Base-by-base conservation (phyloP, 35 echinoderm and acorn worm species). In the Lytechinus pictus region DNA sequence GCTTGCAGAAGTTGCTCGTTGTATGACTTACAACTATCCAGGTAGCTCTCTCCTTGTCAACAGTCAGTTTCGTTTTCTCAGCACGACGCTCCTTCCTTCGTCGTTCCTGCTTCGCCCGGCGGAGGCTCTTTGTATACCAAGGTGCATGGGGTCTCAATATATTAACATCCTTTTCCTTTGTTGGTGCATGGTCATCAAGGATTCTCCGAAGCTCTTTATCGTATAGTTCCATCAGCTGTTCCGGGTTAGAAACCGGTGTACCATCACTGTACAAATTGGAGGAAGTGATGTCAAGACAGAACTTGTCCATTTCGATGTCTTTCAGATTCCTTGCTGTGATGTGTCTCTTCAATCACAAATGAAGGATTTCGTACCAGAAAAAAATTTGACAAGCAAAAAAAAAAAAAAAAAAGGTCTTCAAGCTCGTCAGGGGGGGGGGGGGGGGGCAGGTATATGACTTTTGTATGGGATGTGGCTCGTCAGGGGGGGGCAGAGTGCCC, bases 141-240 rank as follows among this genome's bases (percentile, higher is more conserved):
- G 94, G 94, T 52, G 94, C 94, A 95, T 95, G 57, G 9, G 71
- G 94, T 87, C 94, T 86, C 6, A 95, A 87, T 21, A 95, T 87
- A n/a, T n/a, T n/a, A 55, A 95, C 55, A 13, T 86, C 13, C 72
- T 87, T 95, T n/a, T 61, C 71, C 52, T 87, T 13, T 52, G 10
- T 44, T 86, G 94, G 94, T 9, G 58, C 71, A 53, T 95, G 60
- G 12, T 86, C 28, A 86, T 95, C 94, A 86, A 95, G 57, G 52
- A 95, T 61, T 86, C 33, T 27, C 86, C 24, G 12, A n/a, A 95
- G 51, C 29, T 86, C 94, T 54, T n/a, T 29, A 55, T 95, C 94
- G 86, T 54, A 95, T 6, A 52, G 60, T 87, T 21, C 7, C 51
- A 86, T 86, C 14, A 95, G 94, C 86, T 53, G 13, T 86, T 95